These are phyloP conservation scores for Epinotia brunnichana DNA, from an alignment of 2,888 invertebrate species.

Conservation along the genomic window DNA sequence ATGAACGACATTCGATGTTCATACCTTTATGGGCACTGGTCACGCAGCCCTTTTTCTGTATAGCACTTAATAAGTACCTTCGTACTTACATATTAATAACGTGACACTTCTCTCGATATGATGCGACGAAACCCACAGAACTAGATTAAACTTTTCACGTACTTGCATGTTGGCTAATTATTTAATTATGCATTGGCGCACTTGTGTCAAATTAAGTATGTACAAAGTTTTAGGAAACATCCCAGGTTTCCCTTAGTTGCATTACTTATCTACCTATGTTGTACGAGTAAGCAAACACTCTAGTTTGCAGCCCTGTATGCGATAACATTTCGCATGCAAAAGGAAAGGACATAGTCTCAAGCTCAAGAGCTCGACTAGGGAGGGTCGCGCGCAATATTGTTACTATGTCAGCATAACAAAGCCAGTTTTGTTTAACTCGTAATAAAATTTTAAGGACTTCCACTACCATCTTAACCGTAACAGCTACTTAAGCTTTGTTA, in stretches of 20 bases:
- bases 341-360: constrained; percentile 16
- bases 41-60: constrained; percentile 16
- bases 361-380: constrained; percentile 7
- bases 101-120: neutral
- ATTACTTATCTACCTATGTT: neutral
- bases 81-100: constrained; percentile 11
- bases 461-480: constrained; percentile 12
- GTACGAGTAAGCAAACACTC: constrained; percentile 19
- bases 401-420: constrained; percentile 11
- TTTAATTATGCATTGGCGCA: neutral
- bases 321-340: constrained; percentile 24
- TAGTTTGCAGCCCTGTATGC: neutral
- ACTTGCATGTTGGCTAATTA: constrained; percentile 7
- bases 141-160: neutral
- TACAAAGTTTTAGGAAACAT: neutral
- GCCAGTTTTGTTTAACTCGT: constrained; percentile 1
- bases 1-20: constrained; percentile 20
- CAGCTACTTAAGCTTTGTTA: constrained; percentile 9
- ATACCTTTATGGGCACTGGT: constrained; percentile 14
- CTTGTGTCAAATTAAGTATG: neutral
- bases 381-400: constrained; percentile 12
- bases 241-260: neutral
- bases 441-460: constrained; percentile 1
- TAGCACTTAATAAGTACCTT: neutral
- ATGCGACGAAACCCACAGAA: neutral